Evolutionary conservation across 2,888 invertebrate genomes (phyloP), one percentile per base, ranked within the genome.

Genomic region (Julus scandinavius): DNA sequence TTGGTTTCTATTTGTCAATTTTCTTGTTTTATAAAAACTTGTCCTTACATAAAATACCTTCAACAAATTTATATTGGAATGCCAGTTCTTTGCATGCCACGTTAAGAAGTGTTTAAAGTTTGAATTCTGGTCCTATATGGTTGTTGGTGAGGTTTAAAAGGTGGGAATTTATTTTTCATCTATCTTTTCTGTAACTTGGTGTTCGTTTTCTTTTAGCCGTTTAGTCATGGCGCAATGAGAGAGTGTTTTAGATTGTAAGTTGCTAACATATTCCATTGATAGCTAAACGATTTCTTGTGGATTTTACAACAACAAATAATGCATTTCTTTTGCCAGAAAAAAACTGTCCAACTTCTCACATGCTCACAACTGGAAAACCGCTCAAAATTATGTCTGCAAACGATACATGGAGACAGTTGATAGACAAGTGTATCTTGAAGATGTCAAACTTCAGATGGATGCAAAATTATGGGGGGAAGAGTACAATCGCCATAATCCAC

Each of bases 401-500:
- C 90, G 91, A 20, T 94, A 94, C 91, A 93, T 93, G 91, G 92
- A 93, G 87, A 90, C 91, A 50, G 94, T 94, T 9, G 93, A 93
- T 72, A 90, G 93, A 38, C 91, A 92, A 20, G 93, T 93, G 2
- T 93, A 94, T 90, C 94, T 94, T 91, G 93, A 94, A 89, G 94
- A 94, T 91, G 94, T 94, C 54, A 92, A 92, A 89, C 92, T 94
- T n/a, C 94, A 94, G 91, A 94, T 94, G 94, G 94, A 94, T 91
- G 94, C 94, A 49, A 94, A 94, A 90, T 91, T 94, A 84, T 94
- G 94, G 94, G 94, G 93, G 13, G 94, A 94, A 90, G 94, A 94
- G 90, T 94, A 92, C 91, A 94, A 94, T 90, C 91, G 94, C 84
- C 94, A 94, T 90, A 93, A 94, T 90, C 94, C 94, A 80, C 94